A percentile compares a stretch with the other conserved stretches of the same genome.
These are phyloP conservation scores for Magallana gigas DNA, from an alignment of 1,140 invertebrate genomes.

Conservation along the genomic window DNA sequence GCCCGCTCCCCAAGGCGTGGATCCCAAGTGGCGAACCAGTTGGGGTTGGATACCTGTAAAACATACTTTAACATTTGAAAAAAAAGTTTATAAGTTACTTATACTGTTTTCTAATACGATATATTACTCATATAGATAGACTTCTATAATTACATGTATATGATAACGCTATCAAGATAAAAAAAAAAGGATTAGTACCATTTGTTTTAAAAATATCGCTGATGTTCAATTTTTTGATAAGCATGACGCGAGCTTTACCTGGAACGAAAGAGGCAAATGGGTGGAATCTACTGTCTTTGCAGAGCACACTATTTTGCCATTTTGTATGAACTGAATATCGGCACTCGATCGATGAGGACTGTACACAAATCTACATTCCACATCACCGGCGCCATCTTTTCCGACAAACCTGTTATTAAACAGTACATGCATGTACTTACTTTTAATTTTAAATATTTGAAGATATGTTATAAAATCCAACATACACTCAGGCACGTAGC, in stretches of 20 bases:
- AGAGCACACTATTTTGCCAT: background rate
- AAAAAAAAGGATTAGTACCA: too few relatives aligned
- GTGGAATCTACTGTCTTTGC: background rate
- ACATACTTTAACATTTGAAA: background rate
- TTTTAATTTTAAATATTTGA: too few relatives aligned
- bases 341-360: background rate
- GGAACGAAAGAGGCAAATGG: background rate
- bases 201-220: too few relatives aligned
- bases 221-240: too few relatives aligned
- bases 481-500: too few relatives aligned
- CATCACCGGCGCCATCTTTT: background rate
- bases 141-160: too few relatives aligned
- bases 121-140: too few relatives aligned
- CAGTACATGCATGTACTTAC: too few relatives aligned
- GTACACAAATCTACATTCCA: conserved; percentile 23
- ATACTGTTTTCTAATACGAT: too few relatives aligned
- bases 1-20: conserved; percentile 46
- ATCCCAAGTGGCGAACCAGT: conserved; percentile 34
- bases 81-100: too few relatives aligned
- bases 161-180: too few relatives aligned
- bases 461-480: too few relatives aligned
- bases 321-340: background rate
- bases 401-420: background rate
- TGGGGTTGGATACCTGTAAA: conserved; percentile 27
- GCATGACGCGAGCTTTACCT: background rate